A percentile compares a stretch with the other conserved stretches of the same genome.
Evolutionary conservation across 2,113 vertebrate genomes (phyloP).

Genomic region (Chlorodrepanis virens): DNA sequence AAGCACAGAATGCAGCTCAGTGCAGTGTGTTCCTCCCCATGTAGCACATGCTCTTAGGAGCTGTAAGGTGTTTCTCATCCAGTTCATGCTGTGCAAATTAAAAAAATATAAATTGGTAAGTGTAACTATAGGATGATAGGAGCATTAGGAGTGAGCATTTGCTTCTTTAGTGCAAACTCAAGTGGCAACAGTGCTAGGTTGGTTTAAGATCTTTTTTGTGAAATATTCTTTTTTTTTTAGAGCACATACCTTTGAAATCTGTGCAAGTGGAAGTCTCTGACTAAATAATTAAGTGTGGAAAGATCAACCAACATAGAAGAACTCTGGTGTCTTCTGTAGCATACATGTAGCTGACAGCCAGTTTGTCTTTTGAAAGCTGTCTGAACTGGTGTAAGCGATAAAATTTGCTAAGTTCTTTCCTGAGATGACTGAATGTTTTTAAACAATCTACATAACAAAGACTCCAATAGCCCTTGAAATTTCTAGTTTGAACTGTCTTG

Average conservation of each 20-base stretch:
- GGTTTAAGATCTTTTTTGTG: not conserved
- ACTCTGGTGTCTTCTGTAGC: not conserved
- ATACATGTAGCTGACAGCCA: not conserved
- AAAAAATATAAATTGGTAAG: not conserved
- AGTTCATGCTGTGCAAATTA: not conserved
- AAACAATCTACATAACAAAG: not conserved
- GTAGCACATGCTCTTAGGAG: fast-evolving
- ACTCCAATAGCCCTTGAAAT: not conserved
- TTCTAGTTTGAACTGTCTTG: not conserved
- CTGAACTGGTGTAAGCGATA: not conserved
- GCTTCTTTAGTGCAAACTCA: not conserved
- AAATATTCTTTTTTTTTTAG: not conserved
- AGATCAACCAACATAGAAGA: not conserved
- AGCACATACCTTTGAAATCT: not conserved
- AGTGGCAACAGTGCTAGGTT: not conserved
- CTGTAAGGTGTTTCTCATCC: not conserved
- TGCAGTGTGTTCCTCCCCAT: fast-evolving
- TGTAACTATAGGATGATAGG: not conserved
- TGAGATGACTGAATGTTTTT: not conserved
- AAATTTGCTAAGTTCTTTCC: not conserved
- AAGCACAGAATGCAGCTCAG: not conserved
- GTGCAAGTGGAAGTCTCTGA: not conserved
- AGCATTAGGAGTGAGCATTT: not conserved
- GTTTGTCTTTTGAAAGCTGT: not conserved
- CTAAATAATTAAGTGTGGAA: not conserved